Evolutionary conservation across 53 echinoderm and acorn worm species (phyloP).

Genomic region (Pentamera pediparva): DNA sequence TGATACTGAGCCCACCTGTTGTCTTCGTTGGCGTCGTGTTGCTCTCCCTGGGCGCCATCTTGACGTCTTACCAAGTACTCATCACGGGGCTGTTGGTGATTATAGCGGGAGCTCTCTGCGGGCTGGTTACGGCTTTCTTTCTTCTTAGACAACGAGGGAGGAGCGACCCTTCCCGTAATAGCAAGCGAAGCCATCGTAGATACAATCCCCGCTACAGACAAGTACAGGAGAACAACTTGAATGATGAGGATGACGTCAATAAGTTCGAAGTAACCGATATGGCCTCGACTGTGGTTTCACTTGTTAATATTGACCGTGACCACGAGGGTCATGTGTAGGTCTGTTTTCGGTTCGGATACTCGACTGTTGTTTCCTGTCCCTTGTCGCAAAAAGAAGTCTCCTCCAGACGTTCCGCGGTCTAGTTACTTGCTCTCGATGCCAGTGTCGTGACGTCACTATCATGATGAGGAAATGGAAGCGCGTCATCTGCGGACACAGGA

Average conservation of each 20-base stretch:
- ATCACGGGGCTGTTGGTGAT: constrained; percentile 60
- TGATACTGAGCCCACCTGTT: constrained; percentile 78
- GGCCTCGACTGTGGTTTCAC: constrained; percentile 50
- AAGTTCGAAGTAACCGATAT: constrained; percentile 26
- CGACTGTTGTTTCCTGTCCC: not conserved
- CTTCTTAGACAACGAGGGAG: constrained; percentile 56
- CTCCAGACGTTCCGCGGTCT: no score
- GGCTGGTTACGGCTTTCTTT: constrained; percentile 63
- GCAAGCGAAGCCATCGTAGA: not conserved
- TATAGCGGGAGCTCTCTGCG: constrained; percentile 58
- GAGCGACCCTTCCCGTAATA: not conserved
- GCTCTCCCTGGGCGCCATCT: constrained; percentile 62
- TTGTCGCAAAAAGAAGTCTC: no score
- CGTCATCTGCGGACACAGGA: no score
- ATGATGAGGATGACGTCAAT: not conserved
- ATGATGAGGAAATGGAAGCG: no score
- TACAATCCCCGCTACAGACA: not conserved
- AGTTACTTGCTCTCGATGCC: no score
- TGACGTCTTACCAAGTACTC: constrained; percentile 54
- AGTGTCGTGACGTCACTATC: no score
- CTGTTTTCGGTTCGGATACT: not conserved
- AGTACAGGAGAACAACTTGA: not conserved
- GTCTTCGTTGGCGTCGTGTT: constrained; percentile 66
- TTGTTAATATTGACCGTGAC: constrained; percentile 31
- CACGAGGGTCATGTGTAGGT: constrained; percentile 13